Evolutionary conservation across 1,140 invertebrate species (phyloP).

Genomic region (Theocolax elegans): DNA sequence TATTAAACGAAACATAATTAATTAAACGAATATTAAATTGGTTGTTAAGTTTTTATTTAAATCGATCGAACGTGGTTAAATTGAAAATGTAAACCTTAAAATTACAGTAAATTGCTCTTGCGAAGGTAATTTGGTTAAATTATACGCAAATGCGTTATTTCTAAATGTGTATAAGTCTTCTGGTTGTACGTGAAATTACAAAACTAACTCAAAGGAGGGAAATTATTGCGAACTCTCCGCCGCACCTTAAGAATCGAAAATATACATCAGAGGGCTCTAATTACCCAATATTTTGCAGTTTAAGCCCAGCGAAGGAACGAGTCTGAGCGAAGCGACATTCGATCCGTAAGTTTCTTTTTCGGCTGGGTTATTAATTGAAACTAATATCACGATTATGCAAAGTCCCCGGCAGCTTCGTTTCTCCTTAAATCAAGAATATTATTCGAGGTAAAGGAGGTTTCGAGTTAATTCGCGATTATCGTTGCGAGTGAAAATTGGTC

Average conservation of each 20-base stretch:
- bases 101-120: too few species aligned
- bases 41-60: too few species aligned
- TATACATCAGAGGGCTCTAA: not conserved
- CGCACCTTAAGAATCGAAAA: not conserved
- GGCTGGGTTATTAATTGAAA: conserved; percentile 32
- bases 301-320: not conserved
- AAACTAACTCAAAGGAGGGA: too few species aligned
- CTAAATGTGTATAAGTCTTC: too few species aligned
- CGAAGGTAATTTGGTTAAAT: too few species aligned
- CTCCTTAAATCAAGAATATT: conserved; percentile 23
- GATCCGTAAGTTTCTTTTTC: not conserved
- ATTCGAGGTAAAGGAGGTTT: conserved; percentile 25
- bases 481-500: conserved; percentile 15
- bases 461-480: conserved; percentile 37
- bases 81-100: too few species aligned
- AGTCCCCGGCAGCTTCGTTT: conserved; percentile 2
- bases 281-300: conserved; percentile 16
- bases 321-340: not conserved
- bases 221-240: not conserved
- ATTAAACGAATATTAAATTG: too few species aligned
- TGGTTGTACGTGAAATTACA: too few species aligned
- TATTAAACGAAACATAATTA: too few species aligned
- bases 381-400: conserved; percentile 29
- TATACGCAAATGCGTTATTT: too few species aligned
- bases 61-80: too few species aligned